Conservation (phyloP, 1,140 invertebrate genomes). For the Ptiloglossa arizonensis region DNA sequence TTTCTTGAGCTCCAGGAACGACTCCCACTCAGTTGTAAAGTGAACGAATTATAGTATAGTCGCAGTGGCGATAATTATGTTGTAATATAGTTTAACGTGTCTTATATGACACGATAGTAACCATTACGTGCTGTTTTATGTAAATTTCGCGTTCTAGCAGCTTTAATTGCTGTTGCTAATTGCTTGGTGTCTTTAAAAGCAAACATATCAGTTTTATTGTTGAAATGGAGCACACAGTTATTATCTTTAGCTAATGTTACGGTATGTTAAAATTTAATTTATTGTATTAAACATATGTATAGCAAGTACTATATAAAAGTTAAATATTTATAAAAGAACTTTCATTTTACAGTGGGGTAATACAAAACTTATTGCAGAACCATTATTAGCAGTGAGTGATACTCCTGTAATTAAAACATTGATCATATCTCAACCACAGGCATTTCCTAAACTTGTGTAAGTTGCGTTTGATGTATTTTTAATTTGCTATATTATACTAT, state of each 20-base stretch:
- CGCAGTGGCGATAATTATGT: constrained; percentile 14
- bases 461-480: not conserved
- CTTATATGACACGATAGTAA: constrained; percentile 8
- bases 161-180: constrained; percentile 69
- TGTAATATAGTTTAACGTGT: not conserved
- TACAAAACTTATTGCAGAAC: constrained; percentile 72
- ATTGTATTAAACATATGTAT: constrained; percentile 10
- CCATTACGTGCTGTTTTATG: constrained; percentile 20
- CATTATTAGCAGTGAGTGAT: constrained; percentile 66
- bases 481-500: not conserved
- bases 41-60: too few species aligned
- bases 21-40: too few species aligned
- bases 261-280: constrained; percentile 60
- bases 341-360: constrained; percentile 72
- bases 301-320: constrained; percentile 7
- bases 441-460: constrained; percentile 73
- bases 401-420: constrained; percentile 57
- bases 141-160: constrained; percentile 46
- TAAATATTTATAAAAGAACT: not conserved
- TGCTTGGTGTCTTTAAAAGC: constrained; percentile 61
- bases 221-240: constrained; percentile 77
- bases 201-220: constrained; percentile 66
- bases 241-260: constrained; percentile 64
- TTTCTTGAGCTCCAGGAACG: too few species aligned
- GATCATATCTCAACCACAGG: constrained; percentile 66